Conservation (phyloP, 2,797 vertebrate genomes). For the Oreochromis mossambicus region DNA sequence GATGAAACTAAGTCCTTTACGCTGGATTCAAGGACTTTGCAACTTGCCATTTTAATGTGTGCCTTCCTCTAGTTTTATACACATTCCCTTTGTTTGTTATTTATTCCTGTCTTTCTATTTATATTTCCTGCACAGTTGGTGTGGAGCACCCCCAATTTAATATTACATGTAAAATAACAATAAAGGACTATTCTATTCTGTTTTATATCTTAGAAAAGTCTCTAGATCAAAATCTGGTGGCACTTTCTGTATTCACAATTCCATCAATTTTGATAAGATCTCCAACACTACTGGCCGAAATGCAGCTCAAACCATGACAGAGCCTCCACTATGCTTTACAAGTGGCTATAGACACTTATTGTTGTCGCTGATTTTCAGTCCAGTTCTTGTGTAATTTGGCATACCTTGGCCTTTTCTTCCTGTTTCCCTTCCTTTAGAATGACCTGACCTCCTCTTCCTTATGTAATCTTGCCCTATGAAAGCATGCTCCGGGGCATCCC, state of each 20-base stretch:
- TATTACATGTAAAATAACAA: background rate
- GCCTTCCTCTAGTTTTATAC: background rate
- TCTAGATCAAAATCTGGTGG: background rate
- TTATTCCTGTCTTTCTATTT: background rate
- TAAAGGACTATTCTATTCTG: background rate
- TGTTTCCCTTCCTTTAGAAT: background rate
- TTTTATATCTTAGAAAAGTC: background rate
- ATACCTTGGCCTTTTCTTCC: background rate
- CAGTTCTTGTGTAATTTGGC: background rate
- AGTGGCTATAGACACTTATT: background rate
- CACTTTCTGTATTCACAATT: background rate
- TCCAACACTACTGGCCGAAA: background rate
- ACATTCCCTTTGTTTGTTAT: background rate
- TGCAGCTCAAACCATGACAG: background rate
- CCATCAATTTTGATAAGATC: background rate
- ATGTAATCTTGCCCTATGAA: background rate
- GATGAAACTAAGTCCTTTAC: background rate
- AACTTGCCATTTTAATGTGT: background rate
- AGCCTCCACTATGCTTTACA: background rate
- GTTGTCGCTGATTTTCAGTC: background rate
- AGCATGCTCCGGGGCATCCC: background rate
- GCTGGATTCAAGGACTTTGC: background rate
- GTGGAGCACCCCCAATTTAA: background rate
- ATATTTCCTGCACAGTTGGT: background rate
- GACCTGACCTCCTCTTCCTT: background rate